Conservation (phyloP, 2,888 invertebrate species). For the Drosophila borborema region DNA sequence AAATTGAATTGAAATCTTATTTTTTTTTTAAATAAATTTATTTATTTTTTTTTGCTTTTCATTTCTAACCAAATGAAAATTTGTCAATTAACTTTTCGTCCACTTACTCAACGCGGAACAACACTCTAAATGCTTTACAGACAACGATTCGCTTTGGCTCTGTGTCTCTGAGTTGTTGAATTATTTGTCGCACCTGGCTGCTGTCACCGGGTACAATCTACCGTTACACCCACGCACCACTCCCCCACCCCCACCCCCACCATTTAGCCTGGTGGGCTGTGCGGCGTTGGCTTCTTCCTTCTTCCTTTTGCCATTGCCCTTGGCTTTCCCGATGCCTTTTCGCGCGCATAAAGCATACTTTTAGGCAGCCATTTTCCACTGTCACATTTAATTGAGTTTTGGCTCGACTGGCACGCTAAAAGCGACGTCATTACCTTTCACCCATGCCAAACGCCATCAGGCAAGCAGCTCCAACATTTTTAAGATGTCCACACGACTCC, state of each 20-base stretch:
- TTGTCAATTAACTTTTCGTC: constrained; percentile 13
- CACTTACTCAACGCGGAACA: constrained; percentile 10
- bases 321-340: constrained; percentile 9
- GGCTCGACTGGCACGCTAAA: constrained; percentile 67
- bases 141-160: neutral
- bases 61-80: constrained; percentile 5
- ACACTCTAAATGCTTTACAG: constrained; percentile 17
- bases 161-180: neutral
- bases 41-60: too few relatives aligned
- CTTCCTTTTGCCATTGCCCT: constrained; percentile 9
- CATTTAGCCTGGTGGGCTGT: too few relatives aligned
- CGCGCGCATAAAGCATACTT: constrained; percentile 70
- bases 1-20: constrained; percentile 7
- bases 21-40: neutral
- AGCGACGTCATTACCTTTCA: constrained; percentile 71
- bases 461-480: constrained; percentile 51
- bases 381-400: constrained; percentile 82
- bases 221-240: too few relatives aligned
- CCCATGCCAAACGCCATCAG: constrained; percentile 5
- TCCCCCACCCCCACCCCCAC: too few relatives aligned
- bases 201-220: constrained; percentile 11
- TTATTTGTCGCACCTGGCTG: constrained; percentile 58
- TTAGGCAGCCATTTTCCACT: constrained; percentile 76
- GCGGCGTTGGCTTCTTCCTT: neutral
- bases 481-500: constrained; percentile 47